These are phyloP conservation scores for Glaucopsyche alexis DNA, from an alignment of 2,888 invertebrate genomes.

Conservation along the genomic window DNA sequence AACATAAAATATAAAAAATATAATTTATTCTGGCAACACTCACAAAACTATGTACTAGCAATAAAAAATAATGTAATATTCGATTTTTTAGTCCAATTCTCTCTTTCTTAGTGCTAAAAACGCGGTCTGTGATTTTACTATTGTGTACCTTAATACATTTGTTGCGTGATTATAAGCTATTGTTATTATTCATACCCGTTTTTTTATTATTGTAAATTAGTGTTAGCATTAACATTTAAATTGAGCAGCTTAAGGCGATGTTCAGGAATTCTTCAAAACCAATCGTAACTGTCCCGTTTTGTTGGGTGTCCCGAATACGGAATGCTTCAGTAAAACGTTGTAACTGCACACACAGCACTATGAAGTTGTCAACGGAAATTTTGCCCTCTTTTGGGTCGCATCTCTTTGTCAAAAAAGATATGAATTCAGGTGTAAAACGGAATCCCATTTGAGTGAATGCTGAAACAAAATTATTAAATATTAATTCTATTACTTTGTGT, in stretches of 20 bases:
- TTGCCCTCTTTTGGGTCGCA: conserved; percentile 83
- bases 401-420: conserved; percentile 84
- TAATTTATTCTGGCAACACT: conserved; percentile 14
- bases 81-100: conserved; percentile 7
- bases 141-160: neutral
- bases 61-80: conserved; percentile 12
- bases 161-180: conserved; percentile 10
- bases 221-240: conserved; percentile 49
- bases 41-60: neutral
- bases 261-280: conserved; percentile 95
- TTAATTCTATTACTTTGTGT: neutral
- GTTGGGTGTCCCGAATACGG: conserved; percentile 86
- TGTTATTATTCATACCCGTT: conserved; percentile 26
- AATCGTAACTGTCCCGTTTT: conserved; percentile 90
- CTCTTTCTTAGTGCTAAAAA: neutral
- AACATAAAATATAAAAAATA: conserved; percentile 12
- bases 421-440: conserved; percentile 88
- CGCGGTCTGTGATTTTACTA: neutral
- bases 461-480: conserved; percentile 47
- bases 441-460: conserved; percentile 95
- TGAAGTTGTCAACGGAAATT: conserved; percentile 92
- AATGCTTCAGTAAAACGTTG: conserved; percentile 95
- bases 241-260: conserved; percentile 88
- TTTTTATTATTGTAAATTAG: conserved; percentile 21
- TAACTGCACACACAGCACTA: conserved; percentile 92